Evolutionary conservation across 37 sponge, comb jelly and placozoan species (phyloP), one percentile per base, ranked within the genome.

Genomic region (Beroe forskalii): DNA sequence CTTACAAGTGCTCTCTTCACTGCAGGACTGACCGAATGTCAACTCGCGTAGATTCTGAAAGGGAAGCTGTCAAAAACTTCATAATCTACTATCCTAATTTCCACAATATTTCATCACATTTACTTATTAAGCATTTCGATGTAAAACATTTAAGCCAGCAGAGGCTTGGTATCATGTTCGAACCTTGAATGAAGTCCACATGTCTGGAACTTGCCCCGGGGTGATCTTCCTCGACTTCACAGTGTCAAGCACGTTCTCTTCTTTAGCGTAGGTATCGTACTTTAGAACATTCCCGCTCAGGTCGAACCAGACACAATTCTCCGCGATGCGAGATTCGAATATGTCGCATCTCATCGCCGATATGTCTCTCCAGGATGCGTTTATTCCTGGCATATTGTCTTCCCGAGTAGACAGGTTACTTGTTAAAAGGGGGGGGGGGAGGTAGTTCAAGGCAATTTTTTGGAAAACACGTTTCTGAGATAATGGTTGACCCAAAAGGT

Each of bases 1-100:
- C 30, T 80, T 80, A 43, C 86, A 80, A 1, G 86, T 80, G 31
- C 86, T 80, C 30, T 80, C 86, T 44, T 80, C 86, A 44, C 86
- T 80, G 22, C 86, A 80, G 48, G 86, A 41, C 55, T 44, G 24
- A n/a, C 86, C 86, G 31, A 80, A 80, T 3, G 55, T 25, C 55
- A 80, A 42, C 40, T 80, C 86, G 14, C n/a, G 25, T 43, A 80
- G 30, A 42, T n/a, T 44, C 86, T 69, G 39, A 36, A 69, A 35
- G 55, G 12, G 55, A 48, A n/a, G n/a, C n/a, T n/a, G n/a, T n/a
- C n/a, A n/a, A n/a, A n/a, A n/a, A n/a, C n/a, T n/a, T n/a, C n/a
- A n/a, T n/a, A n/a, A n/a, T n/a, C n/a, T n/a, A n/a, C n/a, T n/a
- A n/a, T n/a, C n/a, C n/a, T n/a, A n/a, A n/a, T n/a, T n/a, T n/a